Base-by-base conservation (phyloP, 2,888 invertebrate genomes). In the Portevinia maculata region DNA sequence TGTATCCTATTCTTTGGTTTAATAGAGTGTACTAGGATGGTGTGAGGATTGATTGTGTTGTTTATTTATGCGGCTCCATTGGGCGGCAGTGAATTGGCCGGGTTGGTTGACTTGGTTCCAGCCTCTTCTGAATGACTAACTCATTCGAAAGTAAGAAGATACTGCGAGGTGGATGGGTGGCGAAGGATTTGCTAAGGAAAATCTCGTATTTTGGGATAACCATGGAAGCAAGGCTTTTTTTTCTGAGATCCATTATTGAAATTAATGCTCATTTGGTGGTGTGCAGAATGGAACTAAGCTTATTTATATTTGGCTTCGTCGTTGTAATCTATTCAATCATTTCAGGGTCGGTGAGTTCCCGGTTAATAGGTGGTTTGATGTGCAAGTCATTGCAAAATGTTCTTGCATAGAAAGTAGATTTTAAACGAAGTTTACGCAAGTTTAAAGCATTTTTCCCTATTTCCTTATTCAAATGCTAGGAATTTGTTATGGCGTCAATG, bases 201-300 rank as follows among this genome's bases (percentile, higher is more conserved):
- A 70, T 37, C 70, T 76, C 53, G 62, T 57, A 69, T 60, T 71
- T 76, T 44, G 46, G 65, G 75, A 70, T 76, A 76, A 76, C 70
- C n/a, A 59, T 44, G 55, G 17, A 15, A 53, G 28, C 7, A 62
- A 52, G 48, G 67, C 69, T 6, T 17, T 39, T 64, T 50, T 19
- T 30, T 41, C 50, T 24, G 8, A 52, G 39, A 32, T 59, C 75
- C 52, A 57, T 81, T 75, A 81, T 81, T 76, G 70, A 71, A 81
- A 81, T 76, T 76, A 65, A 81, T 81, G 81, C 64, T 81, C 76
- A 60, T 70, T 81, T 53, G 65, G 76, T 76, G 69, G 76, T 81
- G 81, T 60, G 34, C 53, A 39, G 76, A 81, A 81, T 81, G 70
- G 48, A 81, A 76, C 70, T 81, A 64, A 70, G 70, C 70, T 76